Evolutionary conservation across 2,797 vertebrate species (phyloP), one percentile per base, ranked within the genome.

Genomic region (Triplophysa yarkandensis): DNA sequence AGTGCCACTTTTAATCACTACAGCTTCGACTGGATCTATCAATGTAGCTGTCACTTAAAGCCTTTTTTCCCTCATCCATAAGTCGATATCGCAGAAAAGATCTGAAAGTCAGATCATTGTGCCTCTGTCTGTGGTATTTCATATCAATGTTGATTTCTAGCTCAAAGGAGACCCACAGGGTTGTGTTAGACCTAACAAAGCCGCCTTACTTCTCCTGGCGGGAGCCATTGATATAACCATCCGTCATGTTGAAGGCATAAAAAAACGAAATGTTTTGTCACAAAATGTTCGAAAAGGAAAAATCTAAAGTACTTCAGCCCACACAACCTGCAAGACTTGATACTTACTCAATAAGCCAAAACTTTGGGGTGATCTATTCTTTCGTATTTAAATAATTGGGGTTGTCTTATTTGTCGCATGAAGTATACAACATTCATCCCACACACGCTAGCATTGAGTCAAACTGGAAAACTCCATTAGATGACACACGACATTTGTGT

Each of bases 401-500:
- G 28, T 23, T 66, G 21, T 67, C 7, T 3, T 23, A 3, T 11
- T 28, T 34, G 13, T 50, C 34, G 13, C 13, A 34, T 36, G 28
- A 67, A 52, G 21, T 0, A 4, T 2, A 50, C 19, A 14, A 23
- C 64, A 27, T 13, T 48, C n/a, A 0, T 19, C 63, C n/a, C 19
- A 67, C 64, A 52, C 64, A 36, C 4, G 6, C 46, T 36, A 19
- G 21, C 8, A 17, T 23, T 79, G 79, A 70, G 36, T 39, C 36
- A 39, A 69, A 52, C 50, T 43, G 71, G 70, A 76, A 77, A 66
- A 57, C 67, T 72, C 52, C 44, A 27, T 52, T 61, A 52, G 46
- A 77, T 68, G 52, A 69, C 79, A 62, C 76, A 75, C 70, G 62
- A 73, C 48, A 71, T 70, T 50, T 48, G 36, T 34, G 69, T 32